Base-by-base conservation (phyloP, 2,888 invertebrate genomes). In the Xanthia icteritia region DNA sequence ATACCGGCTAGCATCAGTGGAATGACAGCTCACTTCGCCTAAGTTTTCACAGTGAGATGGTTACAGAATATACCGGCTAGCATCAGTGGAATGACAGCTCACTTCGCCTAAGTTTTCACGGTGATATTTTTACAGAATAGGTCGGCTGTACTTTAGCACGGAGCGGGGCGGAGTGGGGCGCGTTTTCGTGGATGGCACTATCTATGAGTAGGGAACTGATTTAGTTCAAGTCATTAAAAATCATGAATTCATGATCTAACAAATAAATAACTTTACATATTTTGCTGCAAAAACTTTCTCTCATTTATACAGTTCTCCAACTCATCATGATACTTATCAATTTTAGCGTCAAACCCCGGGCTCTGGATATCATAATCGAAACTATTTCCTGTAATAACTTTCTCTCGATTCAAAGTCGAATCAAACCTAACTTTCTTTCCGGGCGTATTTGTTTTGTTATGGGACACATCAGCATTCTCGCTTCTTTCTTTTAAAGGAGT, bases 281-380 rank as follows among this genome's bases (percentile, higher is more conserved):
- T 96, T 82, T 96, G 97, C 74, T 95, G 94, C 77, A 97, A 91
- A 83, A 94, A 95, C 76, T 97, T 97, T 73, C 93, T 94, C 79
- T 97, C 97, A 88, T 97, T 97, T 1, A 97, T 97, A 88, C 97
- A 97, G 73, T 97, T 97, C 78, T 97, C 97, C 58, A 97, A 83
- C 84, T 97, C 97, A 89, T 97, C 96, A 81, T 97, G 97, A 84
- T 95, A 97, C 80, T 94, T 96, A 23, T 97, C 97, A 63, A 97
- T 93, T 86, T 97, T 95, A 0, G 92, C 90, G 86, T 97, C 96
- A 70, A 97, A 95, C 0, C 96, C 96, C 0, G 96, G 96, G 88
- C 96, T 96, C 76, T 94, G 94, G 2, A 96, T 88, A n/a, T 90
- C 93, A 84, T 90, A 93, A 60, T 97, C 96, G 84, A 97, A 97